Evolutionary conservation across 2,113 vertebrate genomes (phyloP), one percentile per base, ranked within the genome.

Genomic region (Pimephales promelas): DNA sequence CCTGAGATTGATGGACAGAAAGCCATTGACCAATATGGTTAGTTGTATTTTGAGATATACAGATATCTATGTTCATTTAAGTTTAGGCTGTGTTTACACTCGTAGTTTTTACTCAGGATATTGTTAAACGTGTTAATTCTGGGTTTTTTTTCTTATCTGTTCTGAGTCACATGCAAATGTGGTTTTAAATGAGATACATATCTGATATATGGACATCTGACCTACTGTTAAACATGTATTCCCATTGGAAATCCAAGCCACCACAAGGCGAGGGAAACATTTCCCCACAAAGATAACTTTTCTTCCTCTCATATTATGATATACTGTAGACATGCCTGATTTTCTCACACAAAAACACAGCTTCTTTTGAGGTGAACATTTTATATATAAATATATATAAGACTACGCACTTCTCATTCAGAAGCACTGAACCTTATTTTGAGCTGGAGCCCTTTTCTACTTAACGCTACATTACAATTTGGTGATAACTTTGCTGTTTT

Each of bases 1-100:
- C 79, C 89, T 47, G 88, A 86, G 52, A 86, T 92, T 26, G 87
- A 86, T 24, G 88, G 79, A 20, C 59, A 81, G 22, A 86, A 87
- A 40, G 77, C 85, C 40, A 74, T 85, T 5, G 84, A 89, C 61
- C 86, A 87, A 24, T 87, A 87, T 49, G 86, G 86, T 89, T 26
- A 71, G 86, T 87, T 28, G 20, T 66, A 20, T 77, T 9, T 78
- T 22, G 13, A 54, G 49, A 54, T 54, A 7, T n/a, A 34, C 3
- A 40, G 18, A 68, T 68, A 36, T 36, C 31, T 22, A 3, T 4
- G 2, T 36, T 68, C 31, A 68, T 34, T 34, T 36, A 36, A 40
- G 10, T 40, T 40, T 22, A 54, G 6, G 18, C 18, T 54, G 18
- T 3, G 52, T 20, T 54, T 54, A 22, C 52, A 22, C 52, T 22